phyloP scores from a whole-genome alignment of 2,888 invertebrate genomes.

The Endotricha flammealis region DNA sequence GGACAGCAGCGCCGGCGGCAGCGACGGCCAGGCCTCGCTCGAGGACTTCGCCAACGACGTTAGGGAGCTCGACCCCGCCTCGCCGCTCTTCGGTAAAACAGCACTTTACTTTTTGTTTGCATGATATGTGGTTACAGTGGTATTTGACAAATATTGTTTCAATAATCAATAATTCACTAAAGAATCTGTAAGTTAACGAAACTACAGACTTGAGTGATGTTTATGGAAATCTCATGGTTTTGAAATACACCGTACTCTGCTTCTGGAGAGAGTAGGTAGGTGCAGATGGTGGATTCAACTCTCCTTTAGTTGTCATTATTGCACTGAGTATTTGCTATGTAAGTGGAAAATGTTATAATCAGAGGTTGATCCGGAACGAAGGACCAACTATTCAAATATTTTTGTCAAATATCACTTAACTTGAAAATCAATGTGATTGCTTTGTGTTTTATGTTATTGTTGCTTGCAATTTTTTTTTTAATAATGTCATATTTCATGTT shows the following conservation, averaged over 20 bases:
- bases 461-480: conserved; percentile 28
- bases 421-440: conserved; percentile 11
- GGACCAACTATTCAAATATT: background rate
- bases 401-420: conserved; percentile 9
- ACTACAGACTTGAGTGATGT: too few relatives aligned
- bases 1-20: conserved; percentile 59
- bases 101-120: conserved; percentile 42
- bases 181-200: background rate
- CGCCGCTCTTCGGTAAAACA: conserved; percentile 74
- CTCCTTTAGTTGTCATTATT: too few relatives aligned
- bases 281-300: too few relatives aligned
- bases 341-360: too few relatives aligned
- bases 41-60: conserved; percentile 71
- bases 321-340: too few relatives aligned
- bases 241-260: too few relatives aligned
- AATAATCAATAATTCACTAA: conserved; percentile 7
- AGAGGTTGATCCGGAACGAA: too few relatives aligned
- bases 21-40: conserved; percentile 52
- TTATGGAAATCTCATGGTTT: too few relatives aligned
- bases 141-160: conserved; percentile 34
- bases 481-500: conserved; percentile 9
- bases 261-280: too few relatives aligned
- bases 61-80: conserved; percentile 71
- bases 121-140: conserved; percentile 24
- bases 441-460: conserved; percentile 16